These are phyloP conservation scores for Micromys minutus DNA, from an alignment of 2,113 vertebrate genomes.

Conservation along the genomic window DNA sequence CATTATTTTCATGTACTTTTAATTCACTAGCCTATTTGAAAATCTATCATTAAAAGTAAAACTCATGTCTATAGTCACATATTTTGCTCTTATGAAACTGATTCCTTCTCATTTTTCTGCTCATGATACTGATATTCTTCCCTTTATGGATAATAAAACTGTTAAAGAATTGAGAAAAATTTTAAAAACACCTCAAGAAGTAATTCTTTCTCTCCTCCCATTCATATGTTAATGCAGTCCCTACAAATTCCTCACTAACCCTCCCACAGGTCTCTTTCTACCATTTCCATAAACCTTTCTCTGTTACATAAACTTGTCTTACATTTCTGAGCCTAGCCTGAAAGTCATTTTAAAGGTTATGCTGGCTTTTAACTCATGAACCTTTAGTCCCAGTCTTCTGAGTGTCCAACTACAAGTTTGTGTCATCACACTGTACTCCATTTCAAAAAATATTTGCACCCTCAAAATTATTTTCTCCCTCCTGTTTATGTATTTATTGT, in stretches of 20 bases:
- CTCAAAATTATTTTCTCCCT: not conserved
- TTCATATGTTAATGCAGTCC: slow-evolving; percentile 25
- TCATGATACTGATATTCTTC: not conserved
- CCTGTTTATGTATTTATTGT: slow-evolving; percentile 15
- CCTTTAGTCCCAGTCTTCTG: not conserved
- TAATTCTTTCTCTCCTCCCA: slow-evolving; percentile 6
- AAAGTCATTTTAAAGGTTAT: not conserved
- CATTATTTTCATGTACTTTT: slow-evolving; percentile 38
- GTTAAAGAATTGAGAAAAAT: not conserved
- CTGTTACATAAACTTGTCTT: not conserved
- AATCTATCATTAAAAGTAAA: slow-evolving; percentile 44
- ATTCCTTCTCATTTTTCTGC: slow-evolving; percentile 35
- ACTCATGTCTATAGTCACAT: slow-evolving; percentile 30
- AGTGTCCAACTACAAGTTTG: not conserved
- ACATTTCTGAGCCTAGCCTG: not conserved
- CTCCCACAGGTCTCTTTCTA: not conserved
- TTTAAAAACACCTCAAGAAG: not conserved
- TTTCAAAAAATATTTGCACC: not conserved
- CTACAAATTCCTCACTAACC: not conserved
- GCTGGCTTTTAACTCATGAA: not conserved
- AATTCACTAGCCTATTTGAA: slow-evolving; percentile 41
- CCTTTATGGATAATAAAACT: slow-evolving; percentile 37
- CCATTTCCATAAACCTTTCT: not conserved
- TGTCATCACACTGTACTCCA: not conserved
- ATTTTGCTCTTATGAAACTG: slow-evolving; percentile 1